Base-by-base conservation (phyloP, 2,888 invertebrate species). In the Melanargia galathea region DNA sequence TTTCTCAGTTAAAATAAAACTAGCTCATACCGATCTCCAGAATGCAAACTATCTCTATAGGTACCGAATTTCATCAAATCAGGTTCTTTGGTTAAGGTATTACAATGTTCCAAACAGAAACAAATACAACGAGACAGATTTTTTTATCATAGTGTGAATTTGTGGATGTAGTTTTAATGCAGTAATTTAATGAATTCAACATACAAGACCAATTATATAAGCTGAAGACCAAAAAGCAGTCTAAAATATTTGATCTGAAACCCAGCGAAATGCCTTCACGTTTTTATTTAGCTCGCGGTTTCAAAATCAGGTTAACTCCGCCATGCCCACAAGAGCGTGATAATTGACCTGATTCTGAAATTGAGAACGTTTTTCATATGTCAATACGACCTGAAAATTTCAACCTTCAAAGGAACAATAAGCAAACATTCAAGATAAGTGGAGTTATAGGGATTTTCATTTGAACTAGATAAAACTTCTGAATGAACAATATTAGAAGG, bases 321-420 rank as follows among this genome's bases (percentile, higher is more conserved):
- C 33, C 51, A 51, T 33, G 33, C 52, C 35, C 35, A 35, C 52
- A 13, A 33, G 52, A 52, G 52, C 35, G 20, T 35, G 22, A 35
- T 35, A 20, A 52, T 52, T 52, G 52, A 52, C 52, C 52, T 35
- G 52, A 52, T 52, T 52, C 52, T 52, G 52, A 35, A 52, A 52
- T 52, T 35, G 52, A 18, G 22, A 52, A 22, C 20, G 35, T 35
- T 52, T 20, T 20, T 52, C 52, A 35, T 52, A 20, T 33, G 30
- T 49, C 20, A 35, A 35, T 2, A 5, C 26, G 35, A 6, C 33
- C 3, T 33, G 16, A 18, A 20, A 2, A 52, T 20, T 52, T 18
- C 18, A 35, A 13, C 18, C 24, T 1, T 16, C 1, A 26, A 26
- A 49, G 26, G 16, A 24, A 24, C 8, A 10, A 8, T 4, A 11